phyloP scores from a whole-genome alignment of 2,113 vertebrate species.

The Microtus pennsylvanicus region DNA sequence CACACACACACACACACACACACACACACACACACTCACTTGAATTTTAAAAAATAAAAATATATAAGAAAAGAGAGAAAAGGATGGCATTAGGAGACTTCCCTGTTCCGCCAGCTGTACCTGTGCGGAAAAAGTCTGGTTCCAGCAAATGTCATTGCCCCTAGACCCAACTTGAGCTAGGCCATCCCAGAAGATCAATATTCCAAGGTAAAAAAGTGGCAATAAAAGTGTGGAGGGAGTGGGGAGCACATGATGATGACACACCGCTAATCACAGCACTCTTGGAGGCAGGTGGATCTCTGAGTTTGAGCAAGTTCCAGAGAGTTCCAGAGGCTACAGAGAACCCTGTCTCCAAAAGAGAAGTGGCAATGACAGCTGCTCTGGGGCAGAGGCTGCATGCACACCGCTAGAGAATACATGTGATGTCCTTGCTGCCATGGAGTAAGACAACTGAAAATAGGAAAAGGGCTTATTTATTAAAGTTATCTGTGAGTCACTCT shows the following conservation, averaged over 20 bases:
- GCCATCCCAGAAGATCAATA: background rate
- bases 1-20: background rate
- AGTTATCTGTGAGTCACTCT: constrained; percentile 67
- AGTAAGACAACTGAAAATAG: constrained; percentile 69
- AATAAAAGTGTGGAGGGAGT: background rate
- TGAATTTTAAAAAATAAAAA: background rate
- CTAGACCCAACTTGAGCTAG: rapidly evolving
- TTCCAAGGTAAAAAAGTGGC: background rate
- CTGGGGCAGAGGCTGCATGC: background rate
- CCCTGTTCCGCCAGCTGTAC: rapidly evolving
- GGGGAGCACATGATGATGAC: too few species aligned
- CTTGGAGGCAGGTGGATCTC: background rate
- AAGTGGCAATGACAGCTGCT: background rate
- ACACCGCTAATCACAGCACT: background rate
- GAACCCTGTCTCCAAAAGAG: background rate
- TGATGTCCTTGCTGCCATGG: background rate
- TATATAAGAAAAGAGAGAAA: background rate
- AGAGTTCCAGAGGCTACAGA: too few species aligned
- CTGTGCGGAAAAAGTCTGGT: background rate
- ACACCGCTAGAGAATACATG: background rate
- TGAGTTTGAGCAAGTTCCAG: background rate
- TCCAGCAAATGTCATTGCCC: rapidly evolving
- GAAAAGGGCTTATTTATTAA: constrained; percentile 84
- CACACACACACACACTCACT: background rate
- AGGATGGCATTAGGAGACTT: rapidly evolving